A percentile compares a stretch with the other conserved stretches of the same genome.
Conservation (phyloP, 2,797 vertebrate species). For the Phalanger gymnotis region DNA sequence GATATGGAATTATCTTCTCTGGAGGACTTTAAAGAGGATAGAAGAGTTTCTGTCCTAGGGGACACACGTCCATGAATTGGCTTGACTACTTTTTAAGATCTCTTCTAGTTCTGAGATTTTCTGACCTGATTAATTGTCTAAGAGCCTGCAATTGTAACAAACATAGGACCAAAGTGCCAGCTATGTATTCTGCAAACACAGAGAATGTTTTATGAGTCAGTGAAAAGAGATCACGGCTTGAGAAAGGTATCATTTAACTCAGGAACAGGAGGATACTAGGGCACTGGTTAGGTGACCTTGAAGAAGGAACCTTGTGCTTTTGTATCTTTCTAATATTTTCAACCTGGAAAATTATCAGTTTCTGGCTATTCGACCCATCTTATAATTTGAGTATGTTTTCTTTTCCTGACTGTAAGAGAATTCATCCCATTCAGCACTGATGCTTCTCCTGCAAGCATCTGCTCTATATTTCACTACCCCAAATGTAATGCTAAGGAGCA, state of each 20-base stretch:
- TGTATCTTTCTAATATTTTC: neutral
- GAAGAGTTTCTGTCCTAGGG: neutral
- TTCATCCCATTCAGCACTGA: neutral
- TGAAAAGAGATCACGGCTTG: neutral
- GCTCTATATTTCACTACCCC: neutral
- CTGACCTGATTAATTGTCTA: neutral
- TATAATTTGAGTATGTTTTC: neutral
- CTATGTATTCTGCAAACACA: neutral
- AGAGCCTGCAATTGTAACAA: neutral
- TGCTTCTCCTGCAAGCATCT: neutral
- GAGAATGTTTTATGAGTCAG: neutral
- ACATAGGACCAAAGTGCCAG: neutral
- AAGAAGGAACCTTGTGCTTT: neutral
- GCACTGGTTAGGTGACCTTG: neutral
- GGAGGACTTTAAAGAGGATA: neutral
- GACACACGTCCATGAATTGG: neutral
- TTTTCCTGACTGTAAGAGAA: neutral
- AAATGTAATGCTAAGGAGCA: neutral
- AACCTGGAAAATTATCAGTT: neutral
- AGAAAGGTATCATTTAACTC: slow-evolving; percentile 1
- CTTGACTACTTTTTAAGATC: slow-evolving; percentile 13
- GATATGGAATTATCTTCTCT: neutral
- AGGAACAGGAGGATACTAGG: neutral
- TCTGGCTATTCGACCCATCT: neutral
- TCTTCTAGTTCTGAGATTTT: neutral